Evolutionary conservation across 2,113 vertebrate genomes (phyloP), one percentile per base, ranked within the genome.

Genomic region (Nothocercus nigrocapillus): DNA sequence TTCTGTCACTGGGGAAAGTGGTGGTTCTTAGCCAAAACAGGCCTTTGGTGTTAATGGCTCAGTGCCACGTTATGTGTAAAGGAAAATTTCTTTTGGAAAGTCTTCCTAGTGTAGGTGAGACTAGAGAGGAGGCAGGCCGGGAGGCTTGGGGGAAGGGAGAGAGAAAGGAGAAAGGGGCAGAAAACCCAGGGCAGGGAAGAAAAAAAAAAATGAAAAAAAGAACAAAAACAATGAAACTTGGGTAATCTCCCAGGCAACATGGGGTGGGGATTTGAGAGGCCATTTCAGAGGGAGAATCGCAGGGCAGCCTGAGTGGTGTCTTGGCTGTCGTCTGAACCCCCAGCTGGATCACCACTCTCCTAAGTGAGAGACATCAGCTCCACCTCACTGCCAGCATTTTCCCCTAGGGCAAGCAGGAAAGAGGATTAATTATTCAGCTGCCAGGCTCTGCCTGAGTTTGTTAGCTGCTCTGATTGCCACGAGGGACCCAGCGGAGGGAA

Each of bases 261-360:
- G 1, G 8, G 13, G 44, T n/a, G 8, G 1, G 6, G 6, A 17
- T 4, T 70, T 54, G n/a, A 88, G 16, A 76, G 3, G 4, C 28
- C 45, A 5, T 14, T 32, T 51, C 78, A 40, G 19, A 69, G 49
- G 7, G 4, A 51, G 32, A 34, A 4, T 53, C 49, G 36, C n/a
- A 28, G 9, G 7, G 7, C 5, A 30, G 6, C 42, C 20, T 69
- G 27, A 44, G 34, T 79, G 15, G 6, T 69, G 20, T 69, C 68
- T 53, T 45, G 58, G 30, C 32, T 73, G 32, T 9, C 32, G 38
- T 67, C 47, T 79, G 73, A 84, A 83, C 22, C 7, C 34, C 38
- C 45, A 83, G 15, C 32, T 79, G 47, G 34, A 62, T 69, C 19
- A 11, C 13, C 15, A n/a, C 61, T 74, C 15, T 61, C 61, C 49